These are phyloP conservation scores for Nymphalis polychloros DNA, from an alignment of 2,888 invertebrate genomes.

Conservation along the genomic window DNA sequence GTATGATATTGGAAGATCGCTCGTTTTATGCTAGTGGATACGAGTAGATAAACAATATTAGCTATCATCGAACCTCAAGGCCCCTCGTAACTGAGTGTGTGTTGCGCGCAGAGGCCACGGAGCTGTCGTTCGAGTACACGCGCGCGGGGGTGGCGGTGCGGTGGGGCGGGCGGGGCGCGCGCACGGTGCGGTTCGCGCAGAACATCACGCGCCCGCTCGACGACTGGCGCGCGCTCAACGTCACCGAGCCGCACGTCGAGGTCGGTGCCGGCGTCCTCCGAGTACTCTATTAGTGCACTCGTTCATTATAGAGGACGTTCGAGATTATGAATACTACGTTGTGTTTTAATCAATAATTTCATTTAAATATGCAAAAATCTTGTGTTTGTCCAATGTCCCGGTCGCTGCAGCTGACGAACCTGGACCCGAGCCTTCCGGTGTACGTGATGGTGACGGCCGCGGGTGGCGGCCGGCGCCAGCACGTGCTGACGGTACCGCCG, in stretches of 20 bases:
- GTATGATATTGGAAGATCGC: no score
- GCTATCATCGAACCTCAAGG: no score
- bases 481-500: slow-evolving; percentile 52
- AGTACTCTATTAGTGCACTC: no score
- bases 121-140: slow-evolving; percentile 56
- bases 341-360: no score
- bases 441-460: slow-evolving; percentile 65
- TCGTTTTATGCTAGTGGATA: no score
- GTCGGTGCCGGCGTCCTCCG: no score
- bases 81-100: no score
- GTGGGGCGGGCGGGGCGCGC: slow-evolving; percentile 59
- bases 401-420: slow-evolving; percentile 51
- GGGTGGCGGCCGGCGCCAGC: slow-evolving; percentile 50
- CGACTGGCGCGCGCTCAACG: slow-evolving; percentile 67
- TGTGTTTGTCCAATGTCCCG: no score
- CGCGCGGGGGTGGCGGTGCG: slow-evolving; percentile 52
- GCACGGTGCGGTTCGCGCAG: slow-evolving; percentile 78
- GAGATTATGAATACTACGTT: no score
- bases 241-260: slow-evolving; percentile 52
- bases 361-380: no score
- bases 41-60: no score
- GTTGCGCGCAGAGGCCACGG: slow-evolving; percentile 55
- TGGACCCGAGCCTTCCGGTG: slow-evolving; percentile 54
- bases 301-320: no score
- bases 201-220: slow-evolving; percentile 70